These are phyloP conservation scores for Hyperopisus bebe DNA, from an alignment of 2,113 vertebrate genomes.

Conservation along the genomic window DNA sequence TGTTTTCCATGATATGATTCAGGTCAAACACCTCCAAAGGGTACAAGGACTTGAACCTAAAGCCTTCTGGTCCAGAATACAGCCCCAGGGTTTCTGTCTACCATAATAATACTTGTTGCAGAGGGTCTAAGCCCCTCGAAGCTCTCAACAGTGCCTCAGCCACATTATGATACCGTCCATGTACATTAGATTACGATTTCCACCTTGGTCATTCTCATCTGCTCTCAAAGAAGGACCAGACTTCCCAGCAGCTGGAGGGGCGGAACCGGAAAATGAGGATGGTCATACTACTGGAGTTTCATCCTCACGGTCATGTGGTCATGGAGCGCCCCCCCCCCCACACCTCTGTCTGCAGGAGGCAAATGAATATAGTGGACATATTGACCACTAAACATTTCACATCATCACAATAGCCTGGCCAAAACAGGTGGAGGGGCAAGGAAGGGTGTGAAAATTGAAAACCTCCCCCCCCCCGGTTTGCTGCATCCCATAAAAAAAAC, in stretches of 20 bases:
- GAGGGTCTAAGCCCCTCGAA: neutral
- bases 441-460: neutral
- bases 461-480: neutral
- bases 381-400: slow-evolving; percentile 28
- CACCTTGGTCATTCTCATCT: neutral
- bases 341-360: neutral
- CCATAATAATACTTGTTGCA: neutral
- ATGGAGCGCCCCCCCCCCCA: neutral
- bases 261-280: neutral
- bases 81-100: neutral
- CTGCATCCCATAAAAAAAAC: neutral
- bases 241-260: neutral
- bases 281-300: neutral
- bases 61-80: neutral
- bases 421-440: neutral
- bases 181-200: neutral
- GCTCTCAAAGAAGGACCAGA: neutral
- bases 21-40: neutral
- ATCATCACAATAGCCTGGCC: slow-evolving; percentile 22
- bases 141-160: neutral
- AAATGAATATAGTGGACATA: slow-evolving; percentile 34
- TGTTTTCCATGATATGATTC: neutral
- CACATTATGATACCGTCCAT: neutral
- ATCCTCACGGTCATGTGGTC: neutral
- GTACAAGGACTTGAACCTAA: neutral